Evolutionary conservation across 2,797 vertebrate genomes (phyloP).

Genomic region (Cephalopachus bancanus): DNA sequence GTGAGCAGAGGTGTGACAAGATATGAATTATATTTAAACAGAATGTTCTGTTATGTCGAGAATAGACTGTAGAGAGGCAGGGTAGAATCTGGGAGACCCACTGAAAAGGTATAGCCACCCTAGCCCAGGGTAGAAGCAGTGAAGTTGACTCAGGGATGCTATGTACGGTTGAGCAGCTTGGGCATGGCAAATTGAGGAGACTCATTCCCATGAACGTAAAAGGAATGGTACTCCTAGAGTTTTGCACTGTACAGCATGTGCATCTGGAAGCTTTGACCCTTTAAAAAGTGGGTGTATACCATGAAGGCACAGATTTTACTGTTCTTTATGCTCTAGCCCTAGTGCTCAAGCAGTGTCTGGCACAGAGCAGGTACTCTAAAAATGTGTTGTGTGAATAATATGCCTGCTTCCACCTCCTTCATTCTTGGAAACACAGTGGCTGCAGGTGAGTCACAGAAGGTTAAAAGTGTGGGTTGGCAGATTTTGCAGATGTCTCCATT

Average conservation of each 20-base stretch:
- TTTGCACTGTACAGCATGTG: background rate
- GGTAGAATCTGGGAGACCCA: background rate
- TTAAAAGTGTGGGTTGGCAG: background rate
- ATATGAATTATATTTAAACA: background rate
- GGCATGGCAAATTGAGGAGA: background rate
- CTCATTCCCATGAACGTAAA: background rate
- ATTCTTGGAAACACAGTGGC: background rate
- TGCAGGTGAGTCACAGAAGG: background rate
- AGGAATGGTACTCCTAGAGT: background rate
- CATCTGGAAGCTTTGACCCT: too few species aligned
- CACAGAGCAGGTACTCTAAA: background rate
- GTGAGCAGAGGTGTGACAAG: background rate
- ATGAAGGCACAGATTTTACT: background rate
- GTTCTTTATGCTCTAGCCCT: background rate
- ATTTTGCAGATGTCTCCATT: slow-evolving; percentile 30
- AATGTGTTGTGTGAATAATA: background rate
- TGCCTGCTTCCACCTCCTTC: background rate
- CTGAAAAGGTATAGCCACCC: background rate
- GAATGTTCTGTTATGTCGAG: background rate
- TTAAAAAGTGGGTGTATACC: background rate
- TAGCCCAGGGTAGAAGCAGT: background rate
- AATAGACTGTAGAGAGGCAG: background rate
- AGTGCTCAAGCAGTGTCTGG: background rate
- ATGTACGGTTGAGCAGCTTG: background rate
- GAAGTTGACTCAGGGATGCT: background rate